phyloP scores from a whole-genome alignment of 1,140 invertebrate species.

The Apis cerana region DNA sequence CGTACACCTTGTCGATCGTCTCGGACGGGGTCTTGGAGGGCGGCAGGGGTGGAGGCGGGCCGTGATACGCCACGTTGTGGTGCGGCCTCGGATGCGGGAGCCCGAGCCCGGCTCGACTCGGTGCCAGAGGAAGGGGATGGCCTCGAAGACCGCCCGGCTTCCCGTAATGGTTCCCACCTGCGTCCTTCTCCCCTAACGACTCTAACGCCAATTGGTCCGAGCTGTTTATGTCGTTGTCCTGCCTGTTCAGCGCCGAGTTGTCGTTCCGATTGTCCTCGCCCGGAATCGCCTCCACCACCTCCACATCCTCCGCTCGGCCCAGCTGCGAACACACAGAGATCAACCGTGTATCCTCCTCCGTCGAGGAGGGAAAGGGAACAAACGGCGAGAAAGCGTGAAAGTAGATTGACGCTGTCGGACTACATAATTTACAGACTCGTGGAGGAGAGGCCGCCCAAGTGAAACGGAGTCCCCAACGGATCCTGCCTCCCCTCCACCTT shows the following conservation, averaged over 20 bases:
- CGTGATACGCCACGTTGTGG: constrained; percentile 84
- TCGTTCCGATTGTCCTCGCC: constrained; percentile 82
- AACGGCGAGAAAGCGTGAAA: constrained; percentile 47
- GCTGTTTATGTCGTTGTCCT: constrained; percentile 72
- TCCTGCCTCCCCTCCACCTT: too few relatives aligned
- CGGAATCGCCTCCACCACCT: constrained; percentile 84
- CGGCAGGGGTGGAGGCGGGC: constrained; percentile 84
- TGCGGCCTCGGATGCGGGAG: constrained; percentile 79
- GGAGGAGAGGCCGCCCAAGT: too few relatives aligned
- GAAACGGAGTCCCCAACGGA: too few relatives aligned
- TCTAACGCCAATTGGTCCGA: constrained; percentile 86
- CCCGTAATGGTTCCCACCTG: constrained; percentile 73
- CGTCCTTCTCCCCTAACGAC: constrained; percentile 83
- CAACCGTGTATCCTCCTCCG: not conserved
- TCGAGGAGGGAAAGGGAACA: constrained; percentile 4
- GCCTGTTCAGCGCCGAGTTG: constrained; percentile 68
- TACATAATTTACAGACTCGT: constrained; percentile 44
- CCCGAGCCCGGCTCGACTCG: constrained; percentile 79
- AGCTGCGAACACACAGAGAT: constrained; percentile 75
- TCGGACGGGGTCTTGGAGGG: constrained; percentile 75
- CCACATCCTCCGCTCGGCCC: constrained; percentile 83
- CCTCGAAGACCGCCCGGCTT: constrained; percentile 81
- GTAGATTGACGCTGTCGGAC: constrained; percentile 51
- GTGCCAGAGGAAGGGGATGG: constrained; percentile 81
- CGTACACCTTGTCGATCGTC: constrained; percentile 84